Evolutionary conservation across 2,797 vertebrate genomes (phyloP).

Genomic region (Echeneis naucrates): DNA sequence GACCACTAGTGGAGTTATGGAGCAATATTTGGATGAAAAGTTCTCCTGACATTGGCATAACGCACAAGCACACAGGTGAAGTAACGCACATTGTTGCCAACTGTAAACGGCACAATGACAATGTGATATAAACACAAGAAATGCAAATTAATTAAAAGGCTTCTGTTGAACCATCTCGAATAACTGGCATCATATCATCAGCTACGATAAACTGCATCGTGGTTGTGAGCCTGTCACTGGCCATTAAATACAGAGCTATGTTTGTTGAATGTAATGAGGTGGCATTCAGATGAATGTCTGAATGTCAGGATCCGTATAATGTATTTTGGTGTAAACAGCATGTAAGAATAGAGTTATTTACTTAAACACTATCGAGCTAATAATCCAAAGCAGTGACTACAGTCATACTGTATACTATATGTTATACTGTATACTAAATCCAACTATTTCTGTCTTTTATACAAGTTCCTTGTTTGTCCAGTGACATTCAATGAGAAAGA

Average conservation of each 20-base stretch:
- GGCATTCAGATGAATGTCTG: neutral
- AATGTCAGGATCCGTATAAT: neutral
- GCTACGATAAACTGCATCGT: neutral
- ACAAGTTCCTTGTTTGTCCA: slow-evolving; percentile 5
- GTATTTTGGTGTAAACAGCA: neutral
- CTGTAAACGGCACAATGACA: slow-evolving; percentile 1
- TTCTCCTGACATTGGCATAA: neutral
- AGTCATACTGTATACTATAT: too few relatives aligned
- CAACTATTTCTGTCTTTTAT: too few relatives aligned
- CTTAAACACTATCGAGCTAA: neutral
- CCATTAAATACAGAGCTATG: too few relatives aligned
- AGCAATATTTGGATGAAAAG: neutral
- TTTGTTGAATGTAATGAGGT: neutral
- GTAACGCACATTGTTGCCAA: neutral
- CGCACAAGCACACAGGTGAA: neutral
- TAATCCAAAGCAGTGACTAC: neutral
- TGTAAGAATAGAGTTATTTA: neutral
- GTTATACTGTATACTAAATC: too few relatives aligned
- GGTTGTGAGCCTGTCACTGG: neutral
- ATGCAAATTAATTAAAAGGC: neutral
- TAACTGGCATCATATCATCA: neutral
- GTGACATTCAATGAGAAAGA: slow-evolving; percentile 17
- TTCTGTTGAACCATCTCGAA: neutral
- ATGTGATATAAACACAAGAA: neutral
- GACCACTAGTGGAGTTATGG: neutral